Percentiles rank a stretch among this genome's conserved stretches.
Evolutionary conservation across 2,797 vertebrate genomes (phyloP).

Genomic region (Rhodeus uyekii): DNA sequence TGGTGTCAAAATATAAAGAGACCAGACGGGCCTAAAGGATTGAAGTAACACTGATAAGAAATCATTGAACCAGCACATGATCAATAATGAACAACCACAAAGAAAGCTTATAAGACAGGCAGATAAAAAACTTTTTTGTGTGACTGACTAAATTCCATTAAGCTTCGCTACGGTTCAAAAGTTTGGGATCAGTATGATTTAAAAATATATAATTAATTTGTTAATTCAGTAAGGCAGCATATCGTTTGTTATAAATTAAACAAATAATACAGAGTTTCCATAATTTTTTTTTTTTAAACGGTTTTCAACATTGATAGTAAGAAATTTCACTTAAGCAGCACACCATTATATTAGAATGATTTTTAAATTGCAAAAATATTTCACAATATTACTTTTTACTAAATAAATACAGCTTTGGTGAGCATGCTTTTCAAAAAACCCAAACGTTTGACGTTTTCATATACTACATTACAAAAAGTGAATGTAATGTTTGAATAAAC

Average conservation of each 20-base stretch:
- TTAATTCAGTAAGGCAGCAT: neutral
- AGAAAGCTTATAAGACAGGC: neutral
- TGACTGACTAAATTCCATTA: neutral
- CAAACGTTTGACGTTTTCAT: neutral
- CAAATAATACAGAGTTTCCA: neutral
- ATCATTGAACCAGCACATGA: neutral
- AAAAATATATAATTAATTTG: neutral
- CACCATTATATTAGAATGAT: no score
- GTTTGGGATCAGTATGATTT: neutral
- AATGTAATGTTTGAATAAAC: neutral
- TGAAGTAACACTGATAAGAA: slow-evolving; percentile 23
- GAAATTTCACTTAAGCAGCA: no score
- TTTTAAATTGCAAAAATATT: neutral
- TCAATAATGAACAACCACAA: neutral
- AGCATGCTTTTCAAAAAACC: neutral
- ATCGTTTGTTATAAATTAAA: neutral
- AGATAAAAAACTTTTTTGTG: neutral
- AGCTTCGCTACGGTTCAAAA: neutral
- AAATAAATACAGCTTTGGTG: neutral
- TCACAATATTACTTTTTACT: neutral
- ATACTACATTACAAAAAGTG: neutral
- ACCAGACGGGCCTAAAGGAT: slow-evolving; percentile 87
- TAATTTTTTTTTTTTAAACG: neutral
- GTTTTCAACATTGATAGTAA: neutral
- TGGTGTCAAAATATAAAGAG: slow-evolving; percentile 96